These are phyloP conservation scores for Harmothoe impar DNA, from an alignment of 2,888 invertebrate species.

Conservation along the genomic window DNA sequence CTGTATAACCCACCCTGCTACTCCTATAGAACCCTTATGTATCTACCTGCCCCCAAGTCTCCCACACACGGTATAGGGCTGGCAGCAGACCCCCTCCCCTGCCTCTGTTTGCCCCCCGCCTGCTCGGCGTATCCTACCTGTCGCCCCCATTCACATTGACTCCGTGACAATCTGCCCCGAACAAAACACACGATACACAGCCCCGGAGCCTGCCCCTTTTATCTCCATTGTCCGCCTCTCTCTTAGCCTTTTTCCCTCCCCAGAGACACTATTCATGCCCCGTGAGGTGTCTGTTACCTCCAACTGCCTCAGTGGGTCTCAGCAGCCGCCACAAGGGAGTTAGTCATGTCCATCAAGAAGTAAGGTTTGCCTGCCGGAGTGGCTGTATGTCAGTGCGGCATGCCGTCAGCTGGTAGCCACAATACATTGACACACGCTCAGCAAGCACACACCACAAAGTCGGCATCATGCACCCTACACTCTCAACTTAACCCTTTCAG, in stretches of 20 bases:
- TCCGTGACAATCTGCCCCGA: conserved; percentile 52
- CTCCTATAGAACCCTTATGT: neutral
- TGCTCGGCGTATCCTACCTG: conserved; percentile 44
- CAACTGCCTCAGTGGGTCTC: neutral
- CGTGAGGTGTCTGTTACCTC: conserved; percentile 23
- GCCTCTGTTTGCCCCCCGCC: conserved; percentile 8
- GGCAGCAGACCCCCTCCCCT: neutral
- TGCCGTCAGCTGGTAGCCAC: neutral
- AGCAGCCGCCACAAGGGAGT: neutral
- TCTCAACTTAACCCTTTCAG: conserved; percentile 7
- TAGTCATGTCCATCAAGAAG: conserved; percentile 34
- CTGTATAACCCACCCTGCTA: neutral
- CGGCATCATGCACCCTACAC: neutral
- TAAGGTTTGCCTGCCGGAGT: conserved; percentile 7
- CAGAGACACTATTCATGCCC: conserved; percentile 40
- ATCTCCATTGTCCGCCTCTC: conserved; percentile 25
- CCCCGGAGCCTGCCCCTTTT: neutral
- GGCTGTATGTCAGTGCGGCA: neutral
- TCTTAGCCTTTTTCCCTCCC: conserved; percentile 34
- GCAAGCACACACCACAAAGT: conserved; percentile 32
- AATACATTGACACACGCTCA: conserved; percentile 35
- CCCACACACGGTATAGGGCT: neutral
- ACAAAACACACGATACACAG: conserved; percentile 56
- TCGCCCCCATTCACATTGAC: conserved; percentile 52
- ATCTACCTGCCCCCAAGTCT: neutral